Base-by-base conservation (phyloP, 92 coral and sea anemone genomes). In the Heliopora coerulea region DNA sequence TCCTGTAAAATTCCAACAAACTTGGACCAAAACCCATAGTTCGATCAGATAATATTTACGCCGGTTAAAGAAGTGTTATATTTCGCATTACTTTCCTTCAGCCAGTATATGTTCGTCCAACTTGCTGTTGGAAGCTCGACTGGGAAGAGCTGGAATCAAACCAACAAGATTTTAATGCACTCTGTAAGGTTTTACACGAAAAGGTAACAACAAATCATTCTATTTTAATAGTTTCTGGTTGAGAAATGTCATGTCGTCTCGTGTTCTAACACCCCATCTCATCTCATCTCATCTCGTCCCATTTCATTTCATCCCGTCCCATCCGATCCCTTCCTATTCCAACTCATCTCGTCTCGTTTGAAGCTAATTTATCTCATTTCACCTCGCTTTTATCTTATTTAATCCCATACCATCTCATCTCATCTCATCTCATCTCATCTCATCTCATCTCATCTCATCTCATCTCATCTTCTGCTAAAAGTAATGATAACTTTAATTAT, bases 61-160 rank as follows among this genome's bases (percentile, higher is more conserved):
- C n/a, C n/a, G n/a, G n/a, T n/a, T n/a, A n/a, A n/a, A n/a, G n/a
- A n/a, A n/a, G n/a, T n/a, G n/a, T n/a, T n/a, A n/a, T n/a, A n/a
- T n/a, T n/a, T n/a, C n/a, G 1, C 66, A 48, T 52, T 49, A 17
- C 31, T 25, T 25, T 44, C 18, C 11, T 11, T 44, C 59, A 93
- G 98, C 98, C 98, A 3, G 79, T 78, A 67, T 81, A 87, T 44
- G 84, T 89, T 62, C 89, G 92, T 63, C 92, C 98, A 25, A 93
- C 98, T 2, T 59, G 88, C 34, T 93, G 98, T 64, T 93, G 98
- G 98, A 93, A 89, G 48, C 81, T 93, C 8, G 98, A 93, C 85
- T 93, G 98, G 98, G 98, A 93, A 44, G 98, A 93, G 31, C 82
- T 93, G 48, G 98, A 93, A 73, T 76, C 88, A 54, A 93, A 93